Conservation (phyloP, 1,140 invertebrate species). For the Heliothis virescens region DNA sequence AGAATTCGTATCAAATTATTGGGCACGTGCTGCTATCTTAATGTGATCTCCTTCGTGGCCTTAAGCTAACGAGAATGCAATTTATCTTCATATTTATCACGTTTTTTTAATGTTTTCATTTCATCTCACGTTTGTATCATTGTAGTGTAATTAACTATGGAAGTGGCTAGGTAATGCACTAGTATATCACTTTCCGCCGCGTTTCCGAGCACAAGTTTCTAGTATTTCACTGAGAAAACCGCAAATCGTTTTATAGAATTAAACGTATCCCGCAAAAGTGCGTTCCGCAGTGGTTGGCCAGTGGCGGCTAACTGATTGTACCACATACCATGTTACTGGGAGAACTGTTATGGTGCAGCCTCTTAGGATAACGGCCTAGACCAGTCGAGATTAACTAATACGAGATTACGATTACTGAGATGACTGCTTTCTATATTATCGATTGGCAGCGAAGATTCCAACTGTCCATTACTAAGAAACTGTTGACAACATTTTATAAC, state of each 20-base stretch:
- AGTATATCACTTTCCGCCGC: slow-evolving; percentile 10
- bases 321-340: slow-evolving; percentile 50
- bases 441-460: slow-evolving; percentile 13
- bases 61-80: neutral
- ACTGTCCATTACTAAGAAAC: neutral
- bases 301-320: slow-evolving; percentile 61
- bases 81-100: neutral
- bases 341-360: slow-evolving; percentile 57
- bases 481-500: too few species aligned
- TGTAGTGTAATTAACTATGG: neutral
- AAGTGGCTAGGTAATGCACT: neutral
- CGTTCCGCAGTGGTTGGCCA: slow-evolving; percentile 45
- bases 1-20: slow-evolving; percentile 13
- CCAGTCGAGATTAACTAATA: slow-evolving; percentile 34
- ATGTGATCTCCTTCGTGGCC: neutral
- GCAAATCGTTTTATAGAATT: slow-evolving; percentile 24
- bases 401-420: neutral
- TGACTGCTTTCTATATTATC: slow-evolving; percentile 32
- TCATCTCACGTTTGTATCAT: slow-evolving; percentile 18
- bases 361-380: slow-evolving; percentile 60
- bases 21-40: slow-evolving; percentile 9
- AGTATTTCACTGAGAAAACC: slow-evolving; percentile 22
- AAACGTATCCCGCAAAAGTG: slow-evolving; percentile 42
- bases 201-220: neutral
- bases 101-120: neutral